Evolutionary conservation across 2,113 vertebrate species (phyloP).

Genomic region (Chaetorhynchus papuensis): DNA sequence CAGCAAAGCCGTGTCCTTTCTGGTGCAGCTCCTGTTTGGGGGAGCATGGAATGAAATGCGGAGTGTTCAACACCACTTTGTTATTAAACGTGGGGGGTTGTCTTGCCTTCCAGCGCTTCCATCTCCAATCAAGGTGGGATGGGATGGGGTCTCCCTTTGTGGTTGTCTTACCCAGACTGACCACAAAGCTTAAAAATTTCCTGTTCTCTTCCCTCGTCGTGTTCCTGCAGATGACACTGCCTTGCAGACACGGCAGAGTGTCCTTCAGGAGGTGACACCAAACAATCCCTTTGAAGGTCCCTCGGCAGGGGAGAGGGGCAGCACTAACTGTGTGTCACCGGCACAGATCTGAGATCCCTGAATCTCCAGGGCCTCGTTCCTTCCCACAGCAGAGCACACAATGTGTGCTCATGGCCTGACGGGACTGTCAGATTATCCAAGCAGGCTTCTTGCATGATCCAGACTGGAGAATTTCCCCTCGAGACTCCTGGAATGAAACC

Average conservation of each 20-base stretch:
- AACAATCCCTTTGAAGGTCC: not conserved
- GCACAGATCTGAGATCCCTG: not conserved
- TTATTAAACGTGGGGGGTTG: not conserved
- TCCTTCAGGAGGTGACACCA: not conserved
- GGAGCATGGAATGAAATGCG: accelerated
- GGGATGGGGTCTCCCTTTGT: not conserved
- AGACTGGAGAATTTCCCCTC: not conserved
- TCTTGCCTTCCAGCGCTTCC: not conserved
- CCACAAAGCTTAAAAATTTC: not conserved
- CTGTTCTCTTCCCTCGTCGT: not conserved
- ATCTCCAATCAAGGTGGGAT: not conserved
- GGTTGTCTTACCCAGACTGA: not conserved
- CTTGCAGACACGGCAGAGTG: not conserved
- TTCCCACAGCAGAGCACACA: not conserved
- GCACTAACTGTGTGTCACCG: not conserved
- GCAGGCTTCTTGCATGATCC: not conserved
- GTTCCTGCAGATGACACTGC: not conserved
- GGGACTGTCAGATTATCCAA: not conserved
- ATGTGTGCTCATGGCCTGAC: not conserved
- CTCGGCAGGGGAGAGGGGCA: not conserved
- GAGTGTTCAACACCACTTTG: accelerated
- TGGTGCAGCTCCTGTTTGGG: not conserved
- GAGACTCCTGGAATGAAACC: not conserved
- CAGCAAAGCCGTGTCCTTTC: not conserved
- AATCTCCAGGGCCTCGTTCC: not conserved